These are phyloP conservation scores for Ashinkailepas kermadecensis DNA, from an alignment of 2,888 invertebrate species.

Conservation along the genomic window DNA sequence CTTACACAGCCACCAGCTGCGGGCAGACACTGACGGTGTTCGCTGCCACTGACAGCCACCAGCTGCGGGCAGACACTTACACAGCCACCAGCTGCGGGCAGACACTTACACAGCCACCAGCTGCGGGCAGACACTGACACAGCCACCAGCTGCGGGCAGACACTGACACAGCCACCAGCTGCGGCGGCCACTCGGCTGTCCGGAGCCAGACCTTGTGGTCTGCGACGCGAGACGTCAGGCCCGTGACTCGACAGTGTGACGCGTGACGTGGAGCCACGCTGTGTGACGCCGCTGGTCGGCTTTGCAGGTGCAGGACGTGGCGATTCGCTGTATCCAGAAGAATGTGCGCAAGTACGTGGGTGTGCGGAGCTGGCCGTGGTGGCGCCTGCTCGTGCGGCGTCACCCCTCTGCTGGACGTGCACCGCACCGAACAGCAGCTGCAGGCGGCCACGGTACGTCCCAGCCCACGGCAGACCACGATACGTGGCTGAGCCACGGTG, in stretches of 20 bases:
- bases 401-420: constrained; percentile 83
- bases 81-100: too few species aligned
- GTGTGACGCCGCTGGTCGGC: neutral
- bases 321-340: constrained; percentile 84
- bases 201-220: neutral
- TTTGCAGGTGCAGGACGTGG: constrained; percentile 62
- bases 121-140: too few species aligned
- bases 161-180: too few species aligned
- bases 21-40: too few species aligned
- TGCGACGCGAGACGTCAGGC: neutral
- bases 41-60: too few species aligned
- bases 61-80: too few species aligned
- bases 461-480: neutral
- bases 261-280: too few species aligned
- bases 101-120: too few species aligned
- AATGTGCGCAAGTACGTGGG: constrained; percentile 87
- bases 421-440: constrained; percentile 86
- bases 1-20: too few species aligned
- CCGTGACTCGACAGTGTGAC: too few species aligned
- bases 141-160: too few species aligned
- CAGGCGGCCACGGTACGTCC: constrained; percentile 65
- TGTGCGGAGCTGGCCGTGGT: constrained; percentile 95
- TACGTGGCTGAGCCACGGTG: too few species aligned
- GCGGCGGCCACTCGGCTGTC: neutral
- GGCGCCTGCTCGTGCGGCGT: constrained; percentile 89